phyloP scores from a whole-genome alignment of 2,888 invertebrate genomes.

The Polydrusus tereticollis region DNA sequence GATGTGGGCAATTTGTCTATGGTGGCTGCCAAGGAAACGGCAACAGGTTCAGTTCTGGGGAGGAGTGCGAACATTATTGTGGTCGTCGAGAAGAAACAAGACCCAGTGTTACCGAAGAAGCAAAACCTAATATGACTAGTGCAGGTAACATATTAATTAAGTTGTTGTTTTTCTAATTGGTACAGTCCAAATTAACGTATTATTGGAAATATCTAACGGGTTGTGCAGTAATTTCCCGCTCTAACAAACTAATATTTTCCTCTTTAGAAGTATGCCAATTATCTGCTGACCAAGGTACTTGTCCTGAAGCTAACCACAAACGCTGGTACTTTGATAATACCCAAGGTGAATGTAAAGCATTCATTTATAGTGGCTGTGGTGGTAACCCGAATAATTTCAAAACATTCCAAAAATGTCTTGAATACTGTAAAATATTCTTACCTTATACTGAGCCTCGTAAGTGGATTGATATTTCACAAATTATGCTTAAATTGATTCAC shows the following conservation, averaged over 20 bases:
- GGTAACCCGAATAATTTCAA: slow-evolving; percentile 90
- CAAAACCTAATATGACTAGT: slow-evolving; percentile 62
- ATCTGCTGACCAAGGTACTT: slow-evolving; percentile 75
- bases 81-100: slow-evolving; percentile 70
- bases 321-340: slow-evolving; percentile 82
- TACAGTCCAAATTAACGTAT: too few species aligned
- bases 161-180: too few species aligned
- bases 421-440: slow-evolving; percentile 69
- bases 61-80: slow-evolving; percentile 83
- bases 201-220: too few species aligned
- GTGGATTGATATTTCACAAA: slow-evolving; percentile 48
- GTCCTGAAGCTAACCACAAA: slow-evolving; percentile 69
- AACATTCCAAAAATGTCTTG: slow-evolving; percentile 78
- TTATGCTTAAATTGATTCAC: not conserved
- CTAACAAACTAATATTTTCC: slow-evolving; percentile 21
- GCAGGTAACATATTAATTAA: slow-evolving; percentile 60
- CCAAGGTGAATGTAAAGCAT: slow-evolving; percentile 79
- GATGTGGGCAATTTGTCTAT: slow-evolving; percentile 80
- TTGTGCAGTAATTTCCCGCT: not conserved
- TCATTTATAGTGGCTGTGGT: slow-evolving; percentile 89
- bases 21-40: slow-evolving; percentile 89
- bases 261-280: slow-evolving; percentile 74
- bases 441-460: slow-evolving; percentile 60
- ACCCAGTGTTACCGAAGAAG: too few species aligned
- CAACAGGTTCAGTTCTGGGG: slow-evolving; percentile 82